Base-by-base conservation (phyloP, 2,113 vertebrate genomes). In the Gallinago undulata region DNA sequence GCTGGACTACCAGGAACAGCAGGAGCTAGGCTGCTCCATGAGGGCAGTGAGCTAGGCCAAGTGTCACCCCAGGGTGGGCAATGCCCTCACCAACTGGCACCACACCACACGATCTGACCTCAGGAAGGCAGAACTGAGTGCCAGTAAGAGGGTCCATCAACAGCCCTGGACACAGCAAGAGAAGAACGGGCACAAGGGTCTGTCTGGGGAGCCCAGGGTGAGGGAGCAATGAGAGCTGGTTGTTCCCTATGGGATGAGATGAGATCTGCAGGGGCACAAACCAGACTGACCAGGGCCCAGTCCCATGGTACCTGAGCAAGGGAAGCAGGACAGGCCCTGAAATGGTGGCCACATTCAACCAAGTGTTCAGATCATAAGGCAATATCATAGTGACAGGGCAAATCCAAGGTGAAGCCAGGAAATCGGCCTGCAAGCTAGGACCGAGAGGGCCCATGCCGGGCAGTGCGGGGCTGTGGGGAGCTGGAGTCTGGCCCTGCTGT, bases 241-340 rank as follows among this genome's bases (percentile, higher is more conserved):
- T 73, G 43, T 39, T 91, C 30, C n/a, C 21, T 50, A 17, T 67
- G 37, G 41, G 16, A 23, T 56, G 31, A 14, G 19, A 27, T 56
- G 31, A 10, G 51, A 63, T 4, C 19, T 11, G 2, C 1, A 0
- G 56, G 10, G 33, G 31, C 2, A 2, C 31, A 11, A 62, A n/a
- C 8, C 43, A 18, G 21, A 2, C 13, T 59, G 43, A 18, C 11
- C 9, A 55, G 27, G 17, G 31, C 16, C 31, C 41, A 79, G 10
- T 8, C 35, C 15, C 16, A 8, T 12, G 39, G 28, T 53, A 63
- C 37, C 14, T 59, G 55, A 68, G 33, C 12, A 70, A 79, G 24
- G 15, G 69, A 63, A 78, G 69, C 7, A 43, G 30, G 21, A 47
- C 31, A 88, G n/a, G 66, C 10, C 16, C n/a, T 88, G 60, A 56